Percentiles rank a stretch among this genome's conserved stretches.
Evolutionary conservation across 2,888 invertebrate genomes (phyloP).

Genomic region (Lochmaea capreae): DNA sequence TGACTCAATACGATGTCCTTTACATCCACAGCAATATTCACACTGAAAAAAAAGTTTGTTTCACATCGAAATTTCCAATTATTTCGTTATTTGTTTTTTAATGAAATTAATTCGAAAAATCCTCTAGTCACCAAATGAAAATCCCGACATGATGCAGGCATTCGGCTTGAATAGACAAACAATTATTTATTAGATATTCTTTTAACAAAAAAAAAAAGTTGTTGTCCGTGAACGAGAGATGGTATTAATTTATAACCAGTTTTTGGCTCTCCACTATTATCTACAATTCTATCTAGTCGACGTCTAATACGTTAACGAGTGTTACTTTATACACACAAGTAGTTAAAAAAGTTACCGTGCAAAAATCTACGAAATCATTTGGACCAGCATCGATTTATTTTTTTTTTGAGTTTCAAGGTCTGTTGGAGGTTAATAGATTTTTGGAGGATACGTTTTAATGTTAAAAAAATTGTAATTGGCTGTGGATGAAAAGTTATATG

Average conservation of each 20-base stretch:
- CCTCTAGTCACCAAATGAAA: slow-evolving; percentile 8
- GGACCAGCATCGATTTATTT: neutral
- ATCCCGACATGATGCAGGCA: slow-evolving; percentile 31
- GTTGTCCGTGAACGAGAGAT: slow-evolving; percentile 59
- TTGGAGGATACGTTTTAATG: neutral
- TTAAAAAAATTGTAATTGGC: neutral
- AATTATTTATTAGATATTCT: slow-evolving; percentile 48
- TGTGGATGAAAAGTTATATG: no score
- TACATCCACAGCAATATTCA: no score
- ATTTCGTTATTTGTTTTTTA: neutral
- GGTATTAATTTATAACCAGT: slow-evolving; percentile 56
- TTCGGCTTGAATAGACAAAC: slow-evolving; percentile 41
- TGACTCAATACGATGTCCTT: no score
- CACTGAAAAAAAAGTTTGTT: no score
- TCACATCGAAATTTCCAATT: neutral
- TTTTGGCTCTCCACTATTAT: slow-evolving; percentile 41
- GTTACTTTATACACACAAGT: neutral
- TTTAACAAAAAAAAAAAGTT: slow-evolving; percentile 53
- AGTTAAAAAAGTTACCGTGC: slow-evolving; percentile 2
- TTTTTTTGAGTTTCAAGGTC: neutral
- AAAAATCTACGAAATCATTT: neutral
- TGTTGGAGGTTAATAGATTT: neutral
- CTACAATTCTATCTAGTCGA: neutral
- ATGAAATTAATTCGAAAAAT: slow-evolving; percentile 2
- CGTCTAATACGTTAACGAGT: neutral